Base-by-base conservation (phyloP, 2,113 vertebrate species). In the Cavia porcellus region DNA sequence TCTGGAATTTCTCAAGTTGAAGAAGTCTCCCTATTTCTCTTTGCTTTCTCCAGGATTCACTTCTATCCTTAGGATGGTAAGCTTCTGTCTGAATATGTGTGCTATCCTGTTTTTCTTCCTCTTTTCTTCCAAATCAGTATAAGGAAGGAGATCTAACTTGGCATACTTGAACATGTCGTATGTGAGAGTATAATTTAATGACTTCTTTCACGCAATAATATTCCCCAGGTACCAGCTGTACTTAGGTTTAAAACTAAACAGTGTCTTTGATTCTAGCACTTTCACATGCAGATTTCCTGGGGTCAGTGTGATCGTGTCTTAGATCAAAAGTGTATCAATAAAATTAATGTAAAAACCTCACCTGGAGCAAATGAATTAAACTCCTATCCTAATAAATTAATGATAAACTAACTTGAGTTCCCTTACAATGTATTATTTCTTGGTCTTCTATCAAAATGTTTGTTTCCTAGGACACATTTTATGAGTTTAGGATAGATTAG, bases 1-100 rank as follows among this genome's bases (percentile, higher is more conserved):
- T 57, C 45, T 93, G 22, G 32, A 85, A 93, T 86, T 91, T 93
- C 55, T 59, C 12, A 90, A 79, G 35, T 75, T 11, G 8, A 38
- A 2, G 86, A 47, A 28, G 42, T 61, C 5, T 52, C n/a, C 50
- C 24, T 81, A 5, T 87, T 75, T 94, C 32, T 52, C 32, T 93
- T 72, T 59, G 38, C 45, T 96, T 81, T 96, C 45, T 92, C 66
- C 20, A 86, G 14, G 12, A 96, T 86, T 86, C 42, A 3, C 7
- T 97, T 89, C 68, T 72, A 45, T 90, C 79, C 42, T 81, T 89
- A 85, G 4, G 28, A 28, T 42, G 7, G 20, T 72, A 13, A 96
- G 10, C 10, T 38, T 75, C 66, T 75, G 24, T 52, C 84, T 4
- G 38, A 90, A 28, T 85, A 74, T 77, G 7, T 57, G 25, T 50